Evolutionary conservation across 2,888 invertebrate genomes (phyloP), one percentile per base, ranked within the genome.

Genomic region (Perdita meconis): DNA sequence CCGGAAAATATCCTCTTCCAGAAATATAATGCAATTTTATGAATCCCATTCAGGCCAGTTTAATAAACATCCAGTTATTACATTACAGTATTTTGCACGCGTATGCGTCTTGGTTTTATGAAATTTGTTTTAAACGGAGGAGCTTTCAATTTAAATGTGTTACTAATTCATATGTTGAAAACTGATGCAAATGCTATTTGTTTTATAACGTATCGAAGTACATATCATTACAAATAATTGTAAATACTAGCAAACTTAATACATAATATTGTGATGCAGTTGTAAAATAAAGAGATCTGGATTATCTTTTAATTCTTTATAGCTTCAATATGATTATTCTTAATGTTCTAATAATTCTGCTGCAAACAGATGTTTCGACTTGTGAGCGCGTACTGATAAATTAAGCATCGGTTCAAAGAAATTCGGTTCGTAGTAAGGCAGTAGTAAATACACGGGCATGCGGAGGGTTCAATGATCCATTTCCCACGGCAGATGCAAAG

Each of bases 401-500:
- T 56, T 26, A 42, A 68, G 26, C 13, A 22, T 63, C 22, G 44
- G 60, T 78, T 56, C 50, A 16, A 40, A 19, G 60, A 65, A 69
- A 19, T 30, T 1, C 38, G 19, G 22, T 61, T 66, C 57, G 42
- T 56, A 36, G 60, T 40, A 76, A 65, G 50, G 60, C 59, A 66
- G 24, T 34, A 38, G 50, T 61, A 56, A 75, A 75, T 64, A 36
- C 55, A 30, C 6, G 6, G 3, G 30, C 19, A 47, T 19, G 34
- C 63, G 55, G 10, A 38, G 80, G 60, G 82, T 59, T 76, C 82
- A 80, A 84, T 56, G 82, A 5, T 82, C 82, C 76, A 76, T 71
- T 77, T 73, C 78, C 71, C 76, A 65, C 68, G 70, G 77, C 85
- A 85, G 84, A 84, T 82, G 84, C 81, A 84, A 79, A 81, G 70